These are phyloP conservation scores for Alectura lathami DNA, from an alignment of 2,113 vertebrate species.

Conservation along the genomic window DNA sequence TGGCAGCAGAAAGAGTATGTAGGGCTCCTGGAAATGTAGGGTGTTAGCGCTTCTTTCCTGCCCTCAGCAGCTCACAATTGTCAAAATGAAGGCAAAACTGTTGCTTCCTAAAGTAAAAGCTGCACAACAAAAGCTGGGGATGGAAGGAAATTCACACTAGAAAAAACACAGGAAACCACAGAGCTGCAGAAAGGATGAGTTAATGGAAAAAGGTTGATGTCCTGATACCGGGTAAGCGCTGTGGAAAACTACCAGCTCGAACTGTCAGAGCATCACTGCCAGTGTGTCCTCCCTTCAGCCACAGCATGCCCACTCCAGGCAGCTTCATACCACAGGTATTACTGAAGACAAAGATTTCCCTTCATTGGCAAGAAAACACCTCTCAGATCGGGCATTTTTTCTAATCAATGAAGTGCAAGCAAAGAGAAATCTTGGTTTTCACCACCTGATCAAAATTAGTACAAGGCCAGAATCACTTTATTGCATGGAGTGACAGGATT, in stretches of 20 bases:
- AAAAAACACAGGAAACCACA: constrained; percentile 47
- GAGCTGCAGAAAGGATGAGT: constrained; percentile 22
- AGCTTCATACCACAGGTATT: not conserved
- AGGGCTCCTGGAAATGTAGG: not conserved
- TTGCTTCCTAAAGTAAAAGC: not conserved
- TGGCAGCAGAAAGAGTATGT: not conserved
- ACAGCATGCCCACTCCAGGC: not conserved
- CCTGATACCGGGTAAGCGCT: not conserved
- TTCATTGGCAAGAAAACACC: not conserved
- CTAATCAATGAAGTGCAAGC: not conserved
- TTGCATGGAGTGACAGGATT: not conserved
- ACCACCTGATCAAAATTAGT: not conserved
- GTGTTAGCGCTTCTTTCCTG: not conserved
- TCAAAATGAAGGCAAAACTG: not conserved
- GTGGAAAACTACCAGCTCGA: constrained; percentile 7
- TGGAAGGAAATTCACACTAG: constrained; percentile 1
- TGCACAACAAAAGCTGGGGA: not conserved
- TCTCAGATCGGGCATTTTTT: not conserved
- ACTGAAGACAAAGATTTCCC: not conserved
- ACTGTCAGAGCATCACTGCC: not conserved
- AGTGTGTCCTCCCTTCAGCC: not conserved
- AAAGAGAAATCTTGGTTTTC: not conserved
- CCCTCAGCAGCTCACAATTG: not conserved
- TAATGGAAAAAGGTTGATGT: constrained; percentile 32
- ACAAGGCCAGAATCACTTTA: not conserved